Evolutionary conservation across 2,113 vertebrate species (phyloP).

Genomic region (Plotosus lineatus): DNA sequence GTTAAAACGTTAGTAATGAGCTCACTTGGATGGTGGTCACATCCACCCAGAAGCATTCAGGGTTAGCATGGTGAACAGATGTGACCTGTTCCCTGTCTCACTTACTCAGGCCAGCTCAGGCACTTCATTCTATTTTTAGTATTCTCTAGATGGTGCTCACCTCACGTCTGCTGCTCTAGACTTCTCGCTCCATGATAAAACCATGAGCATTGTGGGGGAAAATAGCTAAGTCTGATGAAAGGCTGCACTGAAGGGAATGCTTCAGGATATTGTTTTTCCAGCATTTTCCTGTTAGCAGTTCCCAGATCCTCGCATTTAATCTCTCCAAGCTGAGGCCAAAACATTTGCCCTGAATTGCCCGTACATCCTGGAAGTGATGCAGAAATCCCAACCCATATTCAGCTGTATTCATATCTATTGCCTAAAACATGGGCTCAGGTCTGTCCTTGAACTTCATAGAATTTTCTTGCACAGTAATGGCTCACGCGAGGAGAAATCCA

Average conservation of each 20-base stretch:
- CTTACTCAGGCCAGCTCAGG: neutral
- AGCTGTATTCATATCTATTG: neutral
- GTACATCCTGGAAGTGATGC: neutral
- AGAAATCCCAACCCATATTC: no score
- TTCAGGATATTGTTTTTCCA: neutral
- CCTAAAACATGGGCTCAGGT: neutral
- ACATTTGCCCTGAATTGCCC: neutral
- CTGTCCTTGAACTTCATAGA: neutral
- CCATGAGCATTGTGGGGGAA: slow-evolving; percentile 15
- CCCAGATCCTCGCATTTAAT: neutral
- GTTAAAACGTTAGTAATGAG: slow-evolving; percentile 5
- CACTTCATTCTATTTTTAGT: slow-evolving; percentile 42
- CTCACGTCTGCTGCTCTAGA: slow-evolving; percentile 13
- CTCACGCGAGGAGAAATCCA: neutral
- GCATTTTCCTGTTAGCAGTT: neutral
- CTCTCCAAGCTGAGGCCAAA: neutral
- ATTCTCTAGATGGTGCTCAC: slow-evolving; percentile 31
- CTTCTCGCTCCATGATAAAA: slow-evolving; percentile 18
- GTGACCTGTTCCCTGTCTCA: slow-evolving; percentile 9
- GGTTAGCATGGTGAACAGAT: slow-evolving; percentile 41
- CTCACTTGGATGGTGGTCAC: slow-evolving; percentile 22
- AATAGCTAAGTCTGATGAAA: neutral
- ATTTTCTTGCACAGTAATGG: neutral
- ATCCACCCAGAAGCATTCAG: slow-evolving; percentile 25
- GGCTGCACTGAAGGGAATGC: neutral